Base-by-base conservation (phyloP, 2,113 vertebrate genomes). In the Ranitomeya variabilis region DNA sequence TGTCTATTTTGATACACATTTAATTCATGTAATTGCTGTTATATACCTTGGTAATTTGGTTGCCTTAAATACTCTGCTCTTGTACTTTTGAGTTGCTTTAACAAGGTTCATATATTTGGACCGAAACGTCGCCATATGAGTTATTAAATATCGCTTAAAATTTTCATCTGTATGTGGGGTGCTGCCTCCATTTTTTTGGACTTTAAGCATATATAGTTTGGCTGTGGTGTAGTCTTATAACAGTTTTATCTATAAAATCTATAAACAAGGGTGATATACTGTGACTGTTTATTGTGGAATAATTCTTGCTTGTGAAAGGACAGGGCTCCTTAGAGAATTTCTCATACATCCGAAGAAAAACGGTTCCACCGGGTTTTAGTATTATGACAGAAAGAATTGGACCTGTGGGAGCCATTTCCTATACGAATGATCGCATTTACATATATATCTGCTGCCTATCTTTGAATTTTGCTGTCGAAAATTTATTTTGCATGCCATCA, bases 241-340 rank as follows among this genome's bases (percentile, higher is more conserved):
- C 16, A 62, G 31, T 62, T 64, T 51, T 66, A 83, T 66, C 80
- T 64, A 16, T 31, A 69, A 57, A 73, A 83, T 83, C 80, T 64
- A 16, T 31, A 69, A 57, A 73, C 64, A 73, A 37, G n/a, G 23
- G 73, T 85, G 83, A 85, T 71, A 74, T 74, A 85, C 45, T 21
- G 11, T 69, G 71, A 85, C 69, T 23, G 54, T 85, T 85, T 85
- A 74, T 60, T 59, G 69, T 74, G 19, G 15, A 85, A 54, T 85
- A 37, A 85, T 85, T 67, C 54, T 73, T 59, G 52, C 69, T 85
- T 85, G 83, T 37, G 69, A 85, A 85, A 85, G 52, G 69, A 85
- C 52, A 83, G 80, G 37, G 52, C 83, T 74, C 83, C 52, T 73
- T 37, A 37, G 67, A 59, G 52, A 37, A 5, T 74, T 60, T 74